Conservation (phyloP, 2,797 vertebrate genomes). For the Hirundo rustica region DNA sequence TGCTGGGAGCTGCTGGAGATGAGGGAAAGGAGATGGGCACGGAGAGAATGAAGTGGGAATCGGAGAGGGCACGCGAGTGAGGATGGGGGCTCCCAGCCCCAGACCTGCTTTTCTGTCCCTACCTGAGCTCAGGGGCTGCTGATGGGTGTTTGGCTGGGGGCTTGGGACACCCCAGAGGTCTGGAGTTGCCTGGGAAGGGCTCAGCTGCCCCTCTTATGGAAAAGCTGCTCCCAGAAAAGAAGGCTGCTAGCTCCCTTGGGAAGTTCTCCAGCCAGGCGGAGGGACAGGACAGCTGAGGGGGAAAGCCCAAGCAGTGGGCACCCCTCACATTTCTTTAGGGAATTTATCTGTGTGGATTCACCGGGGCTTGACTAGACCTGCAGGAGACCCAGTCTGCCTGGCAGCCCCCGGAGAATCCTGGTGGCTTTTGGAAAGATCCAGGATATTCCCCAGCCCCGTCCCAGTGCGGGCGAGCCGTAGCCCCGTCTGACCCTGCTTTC, state of each 20-base stretch:
- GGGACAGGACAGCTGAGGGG: background rate
- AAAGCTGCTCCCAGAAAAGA: background rate
- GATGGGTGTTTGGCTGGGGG: background rate
- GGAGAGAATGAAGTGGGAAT: background rate
- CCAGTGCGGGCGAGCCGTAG: background rate
- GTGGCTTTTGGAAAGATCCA: background rate
- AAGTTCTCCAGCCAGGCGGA: background rate
- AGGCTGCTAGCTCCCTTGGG: background rate
- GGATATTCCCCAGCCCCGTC: background rate
- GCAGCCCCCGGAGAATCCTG: background rate
- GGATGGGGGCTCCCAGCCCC: background rate
- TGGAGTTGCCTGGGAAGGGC: background rate
- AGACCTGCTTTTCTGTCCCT: background rate
- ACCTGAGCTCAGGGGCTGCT: rapidly evolving
- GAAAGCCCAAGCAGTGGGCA: background rate
- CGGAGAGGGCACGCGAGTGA: rapidly evolving
- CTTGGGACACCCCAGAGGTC: background rate
- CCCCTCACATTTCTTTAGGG: background rate
- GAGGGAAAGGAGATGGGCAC: background rate
- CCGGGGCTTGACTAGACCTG: background rate
- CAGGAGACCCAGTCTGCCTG: background rate
- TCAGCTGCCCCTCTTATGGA: rapidly evolving
- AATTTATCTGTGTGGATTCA: background rate
- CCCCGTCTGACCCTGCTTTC: background rate
- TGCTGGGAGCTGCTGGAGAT: background rate